These are phyloP conservation scores for Myotis yumanensis DNA, from an alignment of 2,113 vertebrate species.

Conservation along the genomic window DNA sequence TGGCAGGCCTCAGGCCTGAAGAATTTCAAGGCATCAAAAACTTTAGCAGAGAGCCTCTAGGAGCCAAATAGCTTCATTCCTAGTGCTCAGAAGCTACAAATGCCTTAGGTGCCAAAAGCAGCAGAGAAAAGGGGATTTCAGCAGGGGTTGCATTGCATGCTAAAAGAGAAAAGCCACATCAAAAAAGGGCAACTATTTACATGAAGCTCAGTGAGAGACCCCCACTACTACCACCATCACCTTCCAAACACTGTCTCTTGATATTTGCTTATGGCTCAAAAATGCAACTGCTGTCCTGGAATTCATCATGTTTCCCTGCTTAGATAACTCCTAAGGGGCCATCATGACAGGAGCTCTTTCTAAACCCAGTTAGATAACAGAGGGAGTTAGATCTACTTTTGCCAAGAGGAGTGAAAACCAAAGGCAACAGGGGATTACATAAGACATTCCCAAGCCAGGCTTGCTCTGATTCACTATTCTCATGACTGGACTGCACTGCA, in stretches of 20 bases:
- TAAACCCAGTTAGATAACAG: constrained; percentile 44
- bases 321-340: constrained; percentile 49
- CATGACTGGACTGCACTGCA: constrained; percentile 63
- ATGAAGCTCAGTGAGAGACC: neutral
- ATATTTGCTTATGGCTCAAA: constrained; percentile 35
- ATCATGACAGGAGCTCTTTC: constrained; percentile 26
- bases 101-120: constrained; percentile 1
- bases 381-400: constrained; percentile 31
- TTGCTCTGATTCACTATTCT: constrained; percentile 68
- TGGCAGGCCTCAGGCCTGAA: neutral
- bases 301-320: constrained; percentile 42
- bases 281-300: constrained; percentile 28
- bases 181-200: neutral
- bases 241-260: constrained; percentile 34
- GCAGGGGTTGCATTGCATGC: neutral
- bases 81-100: neutral
- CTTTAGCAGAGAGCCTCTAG: neutral
- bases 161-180: constrained; percentile 7
- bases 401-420: constrained; percentile 47
- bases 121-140: neutral
- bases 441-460: constrained; percentile 60
- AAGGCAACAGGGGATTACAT: neutral
- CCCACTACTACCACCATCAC: neutral
- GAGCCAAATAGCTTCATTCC: neutral
- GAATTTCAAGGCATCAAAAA: constrained; percentile 56